Evolutionary conservation across 2,113 vertebrate genomes (phyloP), one percentile per base, ranked within the genome.

Genomic region (Xenopus borealis): DNA sequence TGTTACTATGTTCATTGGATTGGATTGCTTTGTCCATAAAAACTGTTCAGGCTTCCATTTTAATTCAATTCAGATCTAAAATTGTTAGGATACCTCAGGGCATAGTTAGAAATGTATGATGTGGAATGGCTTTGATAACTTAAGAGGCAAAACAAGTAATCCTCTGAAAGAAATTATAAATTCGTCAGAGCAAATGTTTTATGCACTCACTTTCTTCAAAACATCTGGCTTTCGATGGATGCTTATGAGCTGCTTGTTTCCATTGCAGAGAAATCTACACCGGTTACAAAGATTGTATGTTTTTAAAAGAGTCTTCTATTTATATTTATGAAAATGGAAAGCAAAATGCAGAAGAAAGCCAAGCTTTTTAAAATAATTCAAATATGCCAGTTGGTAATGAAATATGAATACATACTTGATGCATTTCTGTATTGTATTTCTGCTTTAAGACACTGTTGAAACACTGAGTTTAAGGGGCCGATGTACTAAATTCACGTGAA

Each of bases 41-140:
- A 27, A 55, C 17, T 72, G 71, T 72, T 72, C 65, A 65, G 44
- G 17, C 52, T 72, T 65, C 47, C n/a, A 16, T 72, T 13, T 64
- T 55, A 72, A 65, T 64, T 52, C 40, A 75, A 27, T 67, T 8
- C 47, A 14, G 59, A 20, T 67, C 64, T 59, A 3, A 10, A 75
- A 47, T 67, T 27, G 23, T 19, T 30, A 44, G 64, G 12, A 52
- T 65, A 72, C 71, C 62, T 72, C 30, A 55, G 62, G 71, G 62
- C 63, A 57, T 72, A 65, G 64, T 72, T 72, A 65, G 52, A 72
- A 72, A 72, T 72, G 71, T 52, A 72, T 72, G 71, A 72, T 64
- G 50, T 62, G 50, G 27, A 72, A 33, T 52, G n/a, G 14, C 71
- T 72, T 65, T 65, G 62, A 72, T 55, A 65, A 64, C 46, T 65